phyloP scores from a whole-genome alignment of 2,888 invertebrate species.

The Tanypteryx hageni region DNA sequence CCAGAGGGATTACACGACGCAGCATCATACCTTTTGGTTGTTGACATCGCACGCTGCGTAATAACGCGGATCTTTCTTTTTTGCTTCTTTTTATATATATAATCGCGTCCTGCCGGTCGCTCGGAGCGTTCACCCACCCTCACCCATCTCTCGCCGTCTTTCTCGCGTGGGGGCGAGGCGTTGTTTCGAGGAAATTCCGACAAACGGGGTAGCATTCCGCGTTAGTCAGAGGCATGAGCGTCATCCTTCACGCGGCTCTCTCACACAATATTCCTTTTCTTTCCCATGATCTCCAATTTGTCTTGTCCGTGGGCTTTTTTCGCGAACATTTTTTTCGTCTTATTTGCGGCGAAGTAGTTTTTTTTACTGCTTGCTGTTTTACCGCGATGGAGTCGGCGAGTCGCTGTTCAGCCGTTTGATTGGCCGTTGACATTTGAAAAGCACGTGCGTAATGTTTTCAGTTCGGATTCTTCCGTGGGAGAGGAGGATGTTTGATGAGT shows the following conservation, averaged over 20 bases:
- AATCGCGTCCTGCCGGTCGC: too few species aligned
- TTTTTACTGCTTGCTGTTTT: too few species aligned
- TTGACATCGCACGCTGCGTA: constrained; percentile 8
- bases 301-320: not conserved
- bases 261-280: not conserved
- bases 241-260: not conserved
- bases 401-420: too few species aligned
- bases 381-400: too few species aligned
- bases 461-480: too few species aligned
- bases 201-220: not conserved
- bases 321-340: not conserved
- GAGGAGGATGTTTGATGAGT: too few species aligned
- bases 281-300: not conserved
- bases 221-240: not conserved
- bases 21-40: not conserved
- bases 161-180: not conserved
- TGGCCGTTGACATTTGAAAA: too few species aligned
- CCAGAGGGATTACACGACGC: constrained; percentile 29
- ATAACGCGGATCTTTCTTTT: constrained; percentile 1
- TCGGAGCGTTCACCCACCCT: too few species aligned
- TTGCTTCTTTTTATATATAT: too few species aligned
- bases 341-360: too few species aligned
- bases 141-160: too few species aligned
- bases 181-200: not conserved
- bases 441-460: too few species aligned